Conservation (phyloP, 2,797 vertebrate genomes). For the Buceros bicornis region DNA sequence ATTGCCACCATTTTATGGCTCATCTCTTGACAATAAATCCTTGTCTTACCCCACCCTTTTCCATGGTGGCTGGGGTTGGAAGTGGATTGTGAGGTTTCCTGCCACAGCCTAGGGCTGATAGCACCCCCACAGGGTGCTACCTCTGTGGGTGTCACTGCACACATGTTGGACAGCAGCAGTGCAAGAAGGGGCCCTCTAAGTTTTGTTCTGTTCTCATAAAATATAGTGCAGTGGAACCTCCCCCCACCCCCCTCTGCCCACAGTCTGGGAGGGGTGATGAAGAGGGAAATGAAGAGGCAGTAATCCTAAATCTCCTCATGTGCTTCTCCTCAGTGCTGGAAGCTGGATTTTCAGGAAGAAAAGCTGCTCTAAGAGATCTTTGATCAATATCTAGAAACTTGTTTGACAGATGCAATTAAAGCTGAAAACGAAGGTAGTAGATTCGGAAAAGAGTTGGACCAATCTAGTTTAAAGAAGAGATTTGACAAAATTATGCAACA, state of each 20-base stretch:
- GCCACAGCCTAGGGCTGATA: neutral
- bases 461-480: neutral
- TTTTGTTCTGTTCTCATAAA: neutral
- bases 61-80: neutral
- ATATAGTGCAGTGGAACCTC: neutral
- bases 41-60: neutral
- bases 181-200: neutral
- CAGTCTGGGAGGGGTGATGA: neutral
- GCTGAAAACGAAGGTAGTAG: neutral
- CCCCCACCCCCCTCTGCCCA: too few species aligned
- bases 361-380: neutral
- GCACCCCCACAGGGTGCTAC: neutral
- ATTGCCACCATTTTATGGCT: neutral
- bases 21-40: neutral
- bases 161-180: neutral
- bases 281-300: neutral
- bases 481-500: conserved; percentile 16
- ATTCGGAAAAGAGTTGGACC: neutral
- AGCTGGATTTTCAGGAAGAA: neutral
- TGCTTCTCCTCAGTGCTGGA: neutral
- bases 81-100: neutral
- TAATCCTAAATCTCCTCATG: neutral
- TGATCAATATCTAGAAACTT: neutral
- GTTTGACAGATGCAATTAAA: conserved; percentile 4
- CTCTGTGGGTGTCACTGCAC: neutral